These are phyloP conservation scores for Aphodius sticticus DNA, from an alignment of 2,888 invertebrate genomes.

Conservation along the genomic window DNA sequence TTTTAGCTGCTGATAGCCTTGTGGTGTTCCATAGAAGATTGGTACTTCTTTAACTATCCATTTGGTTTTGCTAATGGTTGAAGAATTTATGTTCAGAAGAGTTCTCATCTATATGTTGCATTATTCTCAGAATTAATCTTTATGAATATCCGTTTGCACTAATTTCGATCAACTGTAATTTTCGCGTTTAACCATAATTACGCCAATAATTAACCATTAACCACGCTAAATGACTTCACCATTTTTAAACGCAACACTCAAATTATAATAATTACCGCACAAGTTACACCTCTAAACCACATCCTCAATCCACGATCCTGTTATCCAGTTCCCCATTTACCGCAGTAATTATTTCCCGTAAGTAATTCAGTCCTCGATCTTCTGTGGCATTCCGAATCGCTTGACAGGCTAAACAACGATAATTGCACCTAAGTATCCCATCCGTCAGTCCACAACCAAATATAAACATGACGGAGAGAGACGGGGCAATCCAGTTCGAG, in stretches of 20 bases:
- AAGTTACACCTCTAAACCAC: background rate
- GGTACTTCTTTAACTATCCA: too few species aligned
- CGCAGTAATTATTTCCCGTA: background rate
- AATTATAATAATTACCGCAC: background rate
- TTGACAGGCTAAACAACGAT: background rate
- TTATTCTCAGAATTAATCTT: too few species aligned
- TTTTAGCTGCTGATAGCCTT: too few species aligned
- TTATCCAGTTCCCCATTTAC: background rate
- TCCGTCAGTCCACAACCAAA: background rate
- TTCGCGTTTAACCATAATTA: too few species aligned
- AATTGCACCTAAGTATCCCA: constrained; percentile 4
- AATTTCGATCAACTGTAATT: too few species aligned
- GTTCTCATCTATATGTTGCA: too few species aligned
- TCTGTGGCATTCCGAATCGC: background rate
- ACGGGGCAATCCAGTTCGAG: background rate
- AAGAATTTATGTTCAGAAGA: too few species aligned
- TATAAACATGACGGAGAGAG: background rate
- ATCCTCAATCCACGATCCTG: background rate
- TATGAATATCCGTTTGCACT: too few species aligned
- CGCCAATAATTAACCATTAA: too few species aligned
- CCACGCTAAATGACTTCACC: too few species aligned
- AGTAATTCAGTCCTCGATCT: background rate
- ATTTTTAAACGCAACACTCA: background rate
- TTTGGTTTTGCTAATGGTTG: too few species aligned
- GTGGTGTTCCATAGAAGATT: too few species aligned